phyloP scores from a whole-genome alignment of 2,113 vertebrate species.

The Garra rufa region DNA sequence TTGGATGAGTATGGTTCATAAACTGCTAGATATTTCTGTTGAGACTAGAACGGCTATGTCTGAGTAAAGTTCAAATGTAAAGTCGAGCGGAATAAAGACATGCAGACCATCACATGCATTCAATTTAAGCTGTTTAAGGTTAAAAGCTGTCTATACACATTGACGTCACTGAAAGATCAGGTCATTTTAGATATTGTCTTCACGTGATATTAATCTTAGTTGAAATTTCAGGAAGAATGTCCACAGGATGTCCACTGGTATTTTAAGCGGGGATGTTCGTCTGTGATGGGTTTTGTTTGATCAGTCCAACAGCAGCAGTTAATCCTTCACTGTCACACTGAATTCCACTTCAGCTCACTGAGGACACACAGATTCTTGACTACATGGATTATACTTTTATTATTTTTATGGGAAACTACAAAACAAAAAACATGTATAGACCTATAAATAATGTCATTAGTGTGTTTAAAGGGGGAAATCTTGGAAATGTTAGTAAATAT shows the following conservation, averaged over 20 bases:
- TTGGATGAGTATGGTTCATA: background rate
- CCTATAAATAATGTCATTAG: background rate
- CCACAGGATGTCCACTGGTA: background rate
- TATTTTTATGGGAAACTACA: background rate
- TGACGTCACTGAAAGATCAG: background rate
- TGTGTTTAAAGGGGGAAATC: background rate
- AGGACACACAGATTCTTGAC: background rate
- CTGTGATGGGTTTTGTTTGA: constrained; percentile 58
- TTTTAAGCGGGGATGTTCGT: constrained; percentile 22
- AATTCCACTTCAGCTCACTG: constrained; percentile 32
- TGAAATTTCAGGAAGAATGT: background rate
- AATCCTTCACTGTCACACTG: constrained; percentile 55
- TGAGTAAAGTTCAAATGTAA: background rate
- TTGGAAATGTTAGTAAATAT: background rate
- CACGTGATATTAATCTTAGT: background rate
- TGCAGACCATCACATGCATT: constrained; percentile 12
- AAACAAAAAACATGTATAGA: background rate
- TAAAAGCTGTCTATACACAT: background rate
- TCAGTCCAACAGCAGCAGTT: constrained; percentile 55
- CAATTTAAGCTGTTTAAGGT: constrained; percentile 1
- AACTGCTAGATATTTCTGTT: background rate
- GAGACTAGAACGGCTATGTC: background rate
- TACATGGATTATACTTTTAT: background rate
- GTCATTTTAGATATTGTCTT: background rate
- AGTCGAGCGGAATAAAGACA: background rate